phyloP scores from a whole-genome alignment of 2,797 vertebrate species.

The Peromyscus eremicus region DNA sequence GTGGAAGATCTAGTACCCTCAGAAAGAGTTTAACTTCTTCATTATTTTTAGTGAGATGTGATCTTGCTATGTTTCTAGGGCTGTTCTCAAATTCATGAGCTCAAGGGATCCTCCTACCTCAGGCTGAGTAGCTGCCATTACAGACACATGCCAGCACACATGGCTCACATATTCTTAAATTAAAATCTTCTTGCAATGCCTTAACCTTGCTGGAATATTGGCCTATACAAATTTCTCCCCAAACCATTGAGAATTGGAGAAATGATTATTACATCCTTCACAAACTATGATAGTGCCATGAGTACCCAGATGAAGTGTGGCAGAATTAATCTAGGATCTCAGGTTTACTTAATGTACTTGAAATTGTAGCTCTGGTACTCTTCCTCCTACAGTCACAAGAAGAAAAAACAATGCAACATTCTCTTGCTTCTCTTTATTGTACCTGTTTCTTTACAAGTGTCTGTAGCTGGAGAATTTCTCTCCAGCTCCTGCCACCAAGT shows the following conservation, averaged over 20 bases:
- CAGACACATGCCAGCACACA: no score
- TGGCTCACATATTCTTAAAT: not conserved
- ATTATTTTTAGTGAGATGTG: not conserved
- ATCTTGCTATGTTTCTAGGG: not conserved
- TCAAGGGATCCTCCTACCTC: not conserved
- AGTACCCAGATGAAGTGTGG: not conserved
- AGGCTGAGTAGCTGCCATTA: not conserved
- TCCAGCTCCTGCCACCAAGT: no score
- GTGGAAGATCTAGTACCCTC: not conserved
- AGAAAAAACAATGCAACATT: not conserved
- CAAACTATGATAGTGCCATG: not conserved
- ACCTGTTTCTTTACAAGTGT: not conserved
- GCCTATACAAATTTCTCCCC: not conserved
- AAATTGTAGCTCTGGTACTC: not conserved
- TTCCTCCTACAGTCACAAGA: not conserved
- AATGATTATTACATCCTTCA: not conserved
- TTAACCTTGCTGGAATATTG: not conserved
- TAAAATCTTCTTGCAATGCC: not conserved
- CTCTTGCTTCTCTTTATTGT: not conserved
- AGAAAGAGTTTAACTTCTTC: not conserved
- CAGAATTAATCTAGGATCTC: not conserved
- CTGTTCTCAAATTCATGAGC: not conserved
- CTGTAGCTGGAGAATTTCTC: no score
- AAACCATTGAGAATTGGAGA: not conserved
- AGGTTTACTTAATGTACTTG: not conserved